A percentile compares a stretch with the other conserved stretches of the same genome.
Conservation (phyloP, 2,888 invertebrate species). For the Pandemis cinnamomeana region DNA sequence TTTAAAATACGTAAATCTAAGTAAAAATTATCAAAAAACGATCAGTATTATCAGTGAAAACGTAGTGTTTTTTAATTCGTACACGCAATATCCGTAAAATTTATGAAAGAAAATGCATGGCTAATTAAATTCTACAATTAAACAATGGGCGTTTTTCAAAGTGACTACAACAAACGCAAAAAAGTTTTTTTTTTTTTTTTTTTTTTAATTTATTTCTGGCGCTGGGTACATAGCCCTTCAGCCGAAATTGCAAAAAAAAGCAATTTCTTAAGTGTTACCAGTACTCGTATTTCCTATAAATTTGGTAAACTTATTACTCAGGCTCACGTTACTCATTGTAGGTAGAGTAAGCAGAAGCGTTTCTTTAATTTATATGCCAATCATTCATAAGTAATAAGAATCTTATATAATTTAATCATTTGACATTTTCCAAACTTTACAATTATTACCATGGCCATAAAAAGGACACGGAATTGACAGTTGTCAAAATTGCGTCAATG, state of each 20-base stretch:
- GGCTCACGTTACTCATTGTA: too few species aligned
- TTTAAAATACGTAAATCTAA: not conserved
- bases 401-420: too few species aligned
- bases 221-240: too few species aligned
- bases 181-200: too few species aligned
- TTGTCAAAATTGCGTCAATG: constrained; percentile 15
- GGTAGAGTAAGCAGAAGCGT: too few species aligned
- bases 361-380: too few species aligned
- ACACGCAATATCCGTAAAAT: constrained; percentile 25
- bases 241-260: too few species aligned
- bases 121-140: not conserved
- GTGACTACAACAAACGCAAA: not conserved
- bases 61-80: constrained; percentile 27
- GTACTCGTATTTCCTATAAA: not conserved
- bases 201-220: too few species aligned
- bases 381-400: too few species aligned
- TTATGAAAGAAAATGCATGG: not conserved
- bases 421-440: too few species aligned
- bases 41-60: constrained; percentile 1
- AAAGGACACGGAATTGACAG: not conserved
- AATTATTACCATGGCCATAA: too few species aligned
- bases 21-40: not conserved
- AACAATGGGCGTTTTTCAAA: not conserved
- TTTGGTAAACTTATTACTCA: not conserved
- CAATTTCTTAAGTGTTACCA: not conserved